Conservation (phyloP, 1,140 invertebrate genomes). For the Streblospio benedicti region DNA sequence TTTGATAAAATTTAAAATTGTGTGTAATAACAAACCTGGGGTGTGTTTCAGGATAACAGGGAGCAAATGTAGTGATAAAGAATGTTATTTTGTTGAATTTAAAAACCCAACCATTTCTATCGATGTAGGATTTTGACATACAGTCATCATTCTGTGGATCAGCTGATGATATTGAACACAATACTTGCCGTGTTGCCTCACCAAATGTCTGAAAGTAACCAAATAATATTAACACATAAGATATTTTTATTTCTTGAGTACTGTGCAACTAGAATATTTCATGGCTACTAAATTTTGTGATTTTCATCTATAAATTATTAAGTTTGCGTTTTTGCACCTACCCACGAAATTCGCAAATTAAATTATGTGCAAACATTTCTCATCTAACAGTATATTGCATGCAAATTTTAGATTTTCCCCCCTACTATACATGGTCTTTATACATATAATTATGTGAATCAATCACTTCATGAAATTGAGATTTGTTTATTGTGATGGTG, state of each 20-base stretch:
- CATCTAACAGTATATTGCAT: no score
- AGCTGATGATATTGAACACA: conserved; percentile 26
- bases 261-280: background rate
- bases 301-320: no score
- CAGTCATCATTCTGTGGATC: conserved; percentile 28
- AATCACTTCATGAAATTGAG: no score
- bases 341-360: no score
- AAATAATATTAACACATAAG: background rate
- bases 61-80: conserved; percentile 42
- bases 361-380: no score
- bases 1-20: no score
- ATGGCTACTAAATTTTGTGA: background rate
- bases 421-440: no score
- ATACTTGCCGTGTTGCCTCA: conserved; percentile 23
- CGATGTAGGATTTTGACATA: conserved; percentile 30
- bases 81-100: conserved; percentile 38
- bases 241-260: background rate
- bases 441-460: no score
- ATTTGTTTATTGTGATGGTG: no score
- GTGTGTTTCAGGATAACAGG: conserved; percentile 34
- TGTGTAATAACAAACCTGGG: no score
- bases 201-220: conserved; percentile 29
- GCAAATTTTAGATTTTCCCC: no score
- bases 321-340: no score
- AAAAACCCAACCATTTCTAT: conserved; percentile 35